These are phyloP conservation scores for Aratinga solstitialis DNA, from an alignment of 2,797 vertebrate species.

Conservation along the genomic window DNA sequence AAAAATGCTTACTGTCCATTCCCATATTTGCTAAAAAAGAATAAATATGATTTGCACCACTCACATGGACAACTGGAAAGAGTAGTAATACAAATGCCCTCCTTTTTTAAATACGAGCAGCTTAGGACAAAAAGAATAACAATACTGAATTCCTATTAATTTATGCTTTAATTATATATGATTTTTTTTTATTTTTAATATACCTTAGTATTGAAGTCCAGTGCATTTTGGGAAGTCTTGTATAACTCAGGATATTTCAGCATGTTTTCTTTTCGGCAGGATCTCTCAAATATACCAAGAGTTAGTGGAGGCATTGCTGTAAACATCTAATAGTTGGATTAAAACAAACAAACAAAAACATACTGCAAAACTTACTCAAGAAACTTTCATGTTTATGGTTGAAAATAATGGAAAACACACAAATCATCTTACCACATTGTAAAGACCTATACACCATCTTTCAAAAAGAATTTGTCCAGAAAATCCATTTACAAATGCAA, in stretches of 20 bases:
- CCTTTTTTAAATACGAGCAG: background rate
- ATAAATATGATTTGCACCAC: background rate
- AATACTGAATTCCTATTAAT: background rate
- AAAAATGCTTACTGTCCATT: background rate
- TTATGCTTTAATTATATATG: background rate
- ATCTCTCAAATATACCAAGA: conserved; percentile 96
- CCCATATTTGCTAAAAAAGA: background rate
- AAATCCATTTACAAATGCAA: conserved; percentile 98
- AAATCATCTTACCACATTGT: conserved; percentile 93
- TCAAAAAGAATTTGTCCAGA: conserved; percentile 99
- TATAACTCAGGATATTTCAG: conserved; percentile 97
- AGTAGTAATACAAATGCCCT: background rate
- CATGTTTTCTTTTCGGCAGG: conserved; percentile 97
- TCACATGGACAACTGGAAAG: background rate
- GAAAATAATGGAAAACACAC: background rate
- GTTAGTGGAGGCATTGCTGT: conserved; percentile 96
- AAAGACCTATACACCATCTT: conserved; percentile 98
- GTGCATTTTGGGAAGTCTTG: conserved; percentile 96
- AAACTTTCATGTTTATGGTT: background rate
- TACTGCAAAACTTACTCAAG: background rate
- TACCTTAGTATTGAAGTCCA: conserved; percentile 93
- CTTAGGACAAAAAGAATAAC: background rate
- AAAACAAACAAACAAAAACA: background rate
- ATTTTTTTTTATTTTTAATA: background rate
- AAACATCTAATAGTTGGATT: conserved; percentile 84